Evolutionary conservation across 2,113 vertebrate species (phyloP), one percentile per base, ranked within the genome.

Genomic region (Bambusicola thoracicus): DNA sequence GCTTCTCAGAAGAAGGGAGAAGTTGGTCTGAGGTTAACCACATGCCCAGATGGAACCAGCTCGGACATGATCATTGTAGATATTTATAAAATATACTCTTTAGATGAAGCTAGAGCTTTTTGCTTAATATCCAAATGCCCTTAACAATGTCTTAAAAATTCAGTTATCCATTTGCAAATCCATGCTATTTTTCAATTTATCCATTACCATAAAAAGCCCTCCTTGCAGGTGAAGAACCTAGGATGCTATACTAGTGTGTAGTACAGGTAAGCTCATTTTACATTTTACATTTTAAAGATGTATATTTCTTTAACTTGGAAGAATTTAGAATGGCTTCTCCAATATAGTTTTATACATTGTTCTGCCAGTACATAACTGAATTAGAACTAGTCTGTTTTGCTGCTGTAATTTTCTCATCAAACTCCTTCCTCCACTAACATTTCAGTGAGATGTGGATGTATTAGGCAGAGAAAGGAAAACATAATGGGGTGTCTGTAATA

Each of bases 1-100:
- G 38, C 56, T 83, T 83, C 89, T 88, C 0, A 2, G 44, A 69
- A 90, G 56, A 59, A 81, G 20, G 38, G 55, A 85, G 65, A 87
- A 78, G 43, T 24, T 90, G 75, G 48, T 73, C 27, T 92, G 76
- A 87, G 68, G 82, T 93, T 95, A 94, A 83, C 68, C 73, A 49
- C 73, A 36, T 84, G 80, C 58, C 62, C 87, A 92, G 58, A 53
- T 94, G 89, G 29, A 87, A 90, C 70, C 74, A n/a, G 10, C 63
- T 95, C 48, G 70, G 79, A 81, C 68, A 40, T 63, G 46, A 51
- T 70, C 22, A 49, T 30, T 73, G 49, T 49, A 77, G 46, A 83
- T 93, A 70, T 70, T 21, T 43, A 76, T 85, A 73, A 84, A 92
- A 82, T 67, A 46, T 6, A 62, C 20, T 76, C 53, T 25, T 76